Evolutionary conservation across 2,888 invertebrate species (phyloP).

Genomic region (Parelbella ahira): DNA sequence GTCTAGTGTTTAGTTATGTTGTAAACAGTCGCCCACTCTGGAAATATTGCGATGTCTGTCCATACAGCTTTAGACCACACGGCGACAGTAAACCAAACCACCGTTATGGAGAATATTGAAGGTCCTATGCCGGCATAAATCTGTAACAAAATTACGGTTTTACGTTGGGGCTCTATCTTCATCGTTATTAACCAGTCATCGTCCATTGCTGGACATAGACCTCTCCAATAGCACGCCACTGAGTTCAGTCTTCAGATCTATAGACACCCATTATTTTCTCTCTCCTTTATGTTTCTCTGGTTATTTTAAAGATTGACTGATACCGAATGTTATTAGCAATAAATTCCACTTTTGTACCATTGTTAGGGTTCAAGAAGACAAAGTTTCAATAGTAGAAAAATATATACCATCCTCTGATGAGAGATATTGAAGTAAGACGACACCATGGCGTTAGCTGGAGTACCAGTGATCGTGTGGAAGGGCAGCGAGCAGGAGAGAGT

Average conservation of each 20-base stretch:
- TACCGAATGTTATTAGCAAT: no score
- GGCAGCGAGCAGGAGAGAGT: conserved; percentile 49
- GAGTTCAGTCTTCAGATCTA: no score
- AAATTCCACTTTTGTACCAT: no score
- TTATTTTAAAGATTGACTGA: no score
- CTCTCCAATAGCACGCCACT: no score
- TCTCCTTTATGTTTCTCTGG: no score
- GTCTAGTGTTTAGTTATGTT: conserved; percentile 22
- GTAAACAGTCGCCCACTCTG: conserved; percentile 40
- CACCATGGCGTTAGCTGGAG: conserved; percentile 56
- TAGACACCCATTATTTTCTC: no score
- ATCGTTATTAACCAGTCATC: conserved; percentile 34
- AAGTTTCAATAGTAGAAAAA: background rate
- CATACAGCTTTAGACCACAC: conserved; percentile 61
- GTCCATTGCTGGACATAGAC: conserved; percentile 55
- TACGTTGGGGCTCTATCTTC: no score
- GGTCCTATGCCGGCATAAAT: conserved; percentile 55
- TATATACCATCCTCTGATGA: conserved; percentile 51
- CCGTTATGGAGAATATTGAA: conserved; percentile 40
- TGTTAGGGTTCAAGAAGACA: no score
- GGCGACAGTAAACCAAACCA: conserved; percentile 51
- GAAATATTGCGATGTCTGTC: conserved; percentile 44
- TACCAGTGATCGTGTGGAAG: conserved; percentile 51
- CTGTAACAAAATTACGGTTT: conserved; percentile 35
- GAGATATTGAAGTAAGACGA: conserved; percentile 55